phyloP scores from a whole-genome alignment of 2,797 vertebrate genomes.

The Enteromius afrohamiltoni region DNA sequence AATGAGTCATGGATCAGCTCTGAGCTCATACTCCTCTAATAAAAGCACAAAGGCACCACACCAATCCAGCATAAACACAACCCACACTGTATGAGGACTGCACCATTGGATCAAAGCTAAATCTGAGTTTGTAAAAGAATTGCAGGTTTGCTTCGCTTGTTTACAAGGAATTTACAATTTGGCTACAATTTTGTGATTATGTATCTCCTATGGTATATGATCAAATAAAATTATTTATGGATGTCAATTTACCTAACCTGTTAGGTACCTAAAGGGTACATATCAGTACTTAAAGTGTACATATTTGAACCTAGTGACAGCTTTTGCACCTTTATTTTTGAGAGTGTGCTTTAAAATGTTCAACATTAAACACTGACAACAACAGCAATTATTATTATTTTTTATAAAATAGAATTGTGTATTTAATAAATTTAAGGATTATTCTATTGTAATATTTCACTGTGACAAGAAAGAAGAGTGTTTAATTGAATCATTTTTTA shows the following conservation, averaged over 20 bases:
- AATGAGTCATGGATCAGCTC: constrained; percentile 79
- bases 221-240: neutral
- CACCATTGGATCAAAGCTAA: neutral
- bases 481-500: too few species aligned
- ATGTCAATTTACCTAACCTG: too few species aligned
- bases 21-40: constrained; percentile 64
- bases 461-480: too few species aligned
- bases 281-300: too few species aligned
- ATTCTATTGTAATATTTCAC: too few species aligned
- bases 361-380: neutral
- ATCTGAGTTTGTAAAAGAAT: neutral
- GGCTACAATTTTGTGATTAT: neutral
- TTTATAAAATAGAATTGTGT: neutral
- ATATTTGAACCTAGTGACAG: too few species aligned
- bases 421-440: neutral
- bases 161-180: neutral
- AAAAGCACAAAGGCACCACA: constrained; percentile 28
- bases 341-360: neutral
- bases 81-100: neutral
- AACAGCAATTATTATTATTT: neutral
- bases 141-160: neutral
- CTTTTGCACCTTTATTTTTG: too few species aligned
- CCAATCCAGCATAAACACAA: neutral
- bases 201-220: neutral
- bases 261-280: too few species aligned